Evolutionary conservation across 2,797 vertebrate genomes (phyloP), one percentile per base, ranked within the genome.

Genomic region (Buphagus erythrorhynchus): DNA sequence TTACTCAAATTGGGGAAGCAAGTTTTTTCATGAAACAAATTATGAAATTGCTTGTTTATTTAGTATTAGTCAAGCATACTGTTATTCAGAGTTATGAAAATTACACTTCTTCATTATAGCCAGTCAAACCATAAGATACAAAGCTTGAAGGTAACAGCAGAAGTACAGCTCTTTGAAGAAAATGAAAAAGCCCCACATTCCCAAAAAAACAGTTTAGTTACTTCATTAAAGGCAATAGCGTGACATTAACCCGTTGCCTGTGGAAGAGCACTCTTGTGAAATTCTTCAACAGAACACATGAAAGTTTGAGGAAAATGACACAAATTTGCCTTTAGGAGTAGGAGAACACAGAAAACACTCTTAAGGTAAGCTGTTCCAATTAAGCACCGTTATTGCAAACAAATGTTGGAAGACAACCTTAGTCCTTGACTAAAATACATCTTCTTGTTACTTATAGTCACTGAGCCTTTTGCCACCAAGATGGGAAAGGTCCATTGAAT

Each of bases 21-120:
- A 94, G 54, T 58, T 68, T 90, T 92, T 65, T 88, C 43, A 93
- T 59, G 33, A 95, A 88, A 77, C 33, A 80, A 87, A 88, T 85
- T 71, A 87, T n/a, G 40, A 63, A 90, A 78, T 61, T 59, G 15
- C 67, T 91, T 54, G n/a, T 81, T 91, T 86, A 36, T 59, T 89
- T 77, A 62, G 35, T 28, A 52, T 67, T 61, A 86, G 49, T 61
- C 81, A 94, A 92, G 42, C 51, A 59, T 8, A 38, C 13, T 19
- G 28, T 4, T 62, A 65, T 40, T 58, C 48, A 71, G 42, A 67
- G 31, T 18, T 74, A n/a, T 35, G 52, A 83, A 79, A 91, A 80
- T 19, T 4, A 63, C 4, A 10, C 14, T 73, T 62, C 58, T 77
- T 61, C 49, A 65, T 24, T 25, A 55, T 6, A 76, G 18, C 22